Conservation (phyloP, 1,140 invertebrate genomes). For the Lepidotrigona ventralis region DNA sequence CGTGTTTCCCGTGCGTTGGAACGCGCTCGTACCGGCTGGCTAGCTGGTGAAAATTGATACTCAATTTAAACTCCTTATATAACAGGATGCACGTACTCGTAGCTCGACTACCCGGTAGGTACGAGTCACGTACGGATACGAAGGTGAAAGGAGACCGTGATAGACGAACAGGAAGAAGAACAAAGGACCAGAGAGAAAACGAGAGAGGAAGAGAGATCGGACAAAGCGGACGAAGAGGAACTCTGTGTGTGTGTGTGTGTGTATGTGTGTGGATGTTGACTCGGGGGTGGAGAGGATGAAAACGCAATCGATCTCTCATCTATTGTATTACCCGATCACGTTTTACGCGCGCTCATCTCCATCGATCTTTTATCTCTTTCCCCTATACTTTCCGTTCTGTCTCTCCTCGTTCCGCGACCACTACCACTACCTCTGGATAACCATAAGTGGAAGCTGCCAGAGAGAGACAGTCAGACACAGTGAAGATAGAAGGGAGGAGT, state of each 20-base stretch:
- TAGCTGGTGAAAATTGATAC: slow-evolving; percentile 64
- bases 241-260: not conserved
- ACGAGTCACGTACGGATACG: slow-evolving; percentile 58
- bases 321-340: slow-evolving; percentile 68
- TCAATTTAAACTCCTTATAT: slow-evolving; percentile 65
- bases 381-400: not conserved
- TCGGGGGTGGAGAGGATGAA: slow-evolving; percentile 36
- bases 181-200: not conserved
- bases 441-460: slow-evolving; percentile 25
- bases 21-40: slow-evolving; percentile 26
- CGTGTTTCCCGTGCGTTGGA: not conserved
- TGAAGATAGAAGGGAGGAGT: not conserved
- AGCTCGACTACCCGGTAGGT: slow-evolving; percentile 52
- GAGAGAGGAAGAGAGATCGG: not conserved
- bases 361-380: slow-evolving; percentile 50
- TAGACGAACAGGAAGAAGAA: slow-evolving; percentile 49
- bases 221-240: not conserved
- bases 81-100: slow-evolving; percentile 68
- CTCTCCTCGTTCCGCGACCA: not conserved
- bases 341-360: slow-evolving; percentile 62
- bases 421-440: slow-evolving; percentile 30
- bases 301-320: slow-evolving; percentile 66
- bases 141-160: slow-evolving; percentile 61
- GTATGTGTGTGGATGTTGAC: slow-evolving; percentile 27
- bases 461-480: not conserved